Conservation (phyloP, 2,113 vertebrate genomes). For the Vulpes vulpes region DNA sequence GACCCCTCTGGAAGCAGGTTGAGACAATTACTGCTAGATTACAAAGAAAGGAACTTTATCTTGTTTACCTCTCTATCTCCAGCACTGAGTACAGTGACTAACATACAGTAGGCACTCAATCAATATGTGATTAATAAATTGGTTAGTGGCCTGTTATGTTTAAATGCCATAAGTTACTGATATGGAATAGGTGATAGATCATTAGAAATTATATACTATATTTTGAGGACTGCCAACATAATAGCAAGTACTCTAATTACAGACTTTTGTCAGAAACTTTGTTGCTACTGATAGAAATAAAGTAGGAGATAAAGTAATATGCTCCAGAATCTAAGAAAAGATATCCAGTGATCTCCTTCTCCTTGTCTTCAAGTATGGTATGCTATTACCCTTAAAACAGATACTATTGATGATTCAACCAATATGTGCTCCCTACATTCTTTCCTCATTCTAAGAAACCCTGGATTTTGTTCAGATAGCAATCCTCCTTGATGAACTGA, state of each 20-base stretch:
- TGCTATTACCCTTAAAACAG: background rate
- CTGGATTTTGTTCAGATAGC: background rate
- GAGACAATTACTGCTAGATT: background rate
- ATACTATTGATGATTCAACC: background rate
- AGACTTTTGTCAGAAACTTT: slow-evolving; percentile 25
- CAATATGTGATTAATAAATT: slow-evolving; percentile 44
- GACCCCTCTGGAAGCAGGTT: background rate
- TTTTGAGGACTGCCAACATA: slow-evolving; percentile 38
- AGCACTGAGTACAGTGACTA: background rate
- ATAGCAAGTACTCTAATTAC: slow-evolving; percentile 1
- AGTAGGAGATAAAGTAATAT: background rate
- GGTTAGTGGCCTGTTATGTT: slow-evolving; percentile 7
- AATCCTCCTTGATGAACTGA: background rate
- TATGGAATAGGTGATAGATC: background rate
- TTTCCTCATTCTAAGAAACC: background rate
- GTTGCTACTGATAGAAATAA: background rate
- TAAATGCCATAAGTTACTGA: slow-evolving; percentile 48
- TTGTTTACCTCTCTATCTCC: background rate
- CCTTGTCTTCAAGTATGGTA: background rate
- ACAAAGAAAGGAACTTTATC: background rate
- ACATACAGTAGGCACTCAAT: background rate
- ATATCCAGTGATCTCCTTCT: background rate
- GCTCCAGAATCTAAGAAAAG: slow-evolving; percentile 49
- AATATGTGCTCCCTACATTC: background rate
- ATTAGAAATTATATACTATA: background rate